A percentile compares a stretch with the other conserved stretches of the same genome.
Conservation (phyloP, 1,140 invertebrate species). For the Procambarus clarkii region DNA sequence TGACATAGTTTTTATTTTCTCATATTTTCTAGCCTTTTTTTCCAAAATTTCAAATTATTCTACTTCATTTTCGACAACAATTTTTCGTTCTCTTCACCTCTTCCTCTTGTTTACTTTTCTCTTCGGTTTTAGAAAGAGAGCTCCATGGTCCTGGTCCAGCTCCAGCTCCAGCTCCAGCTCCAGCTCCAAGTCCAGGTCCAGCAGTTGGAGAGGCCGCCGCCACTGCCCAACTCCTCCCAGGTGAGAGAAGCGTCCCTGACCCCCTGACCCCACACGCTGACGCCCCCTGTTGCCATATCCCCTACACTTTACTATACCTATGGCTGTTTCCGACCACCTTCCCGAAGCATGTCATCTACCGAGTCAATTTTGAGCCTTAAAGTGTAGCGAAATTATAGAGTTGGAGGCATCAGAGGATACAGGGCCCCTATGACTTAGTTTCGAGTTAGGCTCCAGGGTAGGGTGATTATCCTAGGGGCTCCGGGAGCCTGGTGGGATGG, state of each 20-base stretch:
- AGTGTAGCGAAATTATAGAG: not conserved
- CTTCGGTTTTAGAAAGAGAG: not conserved
- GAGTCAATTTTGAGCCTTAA: no score
- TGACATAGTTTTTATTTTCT: no score
- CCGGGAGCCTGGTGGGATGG: not conserved
- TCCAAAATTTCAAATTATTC: no score
- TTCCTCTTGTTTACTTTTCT: no score
- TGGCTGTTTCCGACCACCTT: no score
- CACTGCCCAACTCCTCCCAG: not conserved
- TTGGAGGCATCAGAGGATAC: not conserved
- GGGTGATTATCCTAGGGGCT: not conserved
- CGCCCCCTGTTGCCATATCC: no score
- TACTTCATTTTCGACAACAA: no score
- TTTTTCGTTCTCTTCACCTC: no score
- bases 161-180: not conserved
- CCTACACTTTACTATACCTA: no score
- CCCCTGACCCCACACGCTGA: not conserved
- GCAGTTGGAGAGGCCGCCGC: not conserved
- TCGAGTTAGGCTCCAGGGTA: not conserved
- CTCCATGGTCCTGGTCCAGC: not conserved
- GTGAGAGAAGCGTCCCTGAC: conserved; percentile 6
- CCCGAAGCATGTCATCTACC: no score
- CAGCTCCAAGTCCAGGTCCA: not conserved
- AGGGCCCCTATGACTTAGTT: no score
- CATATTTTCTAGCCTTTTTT: no score